Evolutionary conservation across 1,140 invertebrate genomes (phyloP).

Genomic region (Lepidurus arcticus): DNA sequence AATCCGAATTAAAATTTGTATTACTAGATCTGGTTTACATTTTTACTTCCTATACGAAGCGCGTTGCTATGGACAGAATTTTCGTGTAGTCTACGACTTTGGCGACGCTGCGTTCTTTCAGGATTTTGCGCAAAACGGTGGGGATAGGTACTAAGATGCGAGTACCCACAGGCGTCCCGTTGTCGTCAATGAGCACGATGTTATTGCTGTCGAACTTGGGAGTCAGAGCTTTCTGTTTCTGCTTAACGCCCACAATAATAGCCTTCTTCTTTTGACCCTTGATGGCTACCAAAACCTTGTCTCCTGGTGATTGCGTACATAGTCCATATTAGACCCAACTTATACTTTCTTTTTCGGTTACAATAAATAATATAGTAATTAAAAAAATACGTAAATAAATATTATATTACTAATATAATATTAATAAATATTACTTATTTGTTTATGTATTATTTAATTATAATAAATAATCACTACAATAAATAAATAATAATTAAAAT

Average conservation of each 20-base stretch:
- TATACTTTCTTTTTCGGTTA: neutral
- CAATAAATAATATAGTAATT: neutral
- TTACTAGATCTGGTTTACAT: neutral
- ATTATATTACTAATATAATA: neutral
- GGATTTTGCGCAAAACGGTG: constrained; percentile 75
- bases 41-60: constrained; percentile 67
- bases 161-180: constrained; percentile 85
- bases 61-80: constrained; percentile 82
- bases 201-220: constrained; percentile 97
- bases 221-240: constrained; percentile 71
- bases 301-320: constrained; percentile 54
- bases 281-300: constrained; percentile 89
- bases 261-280: constrained; percentile 95
- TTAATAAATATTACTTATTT: too few relatives aligned
- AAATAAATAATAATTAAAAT: neutral
- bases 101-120: constrained; percentile 70
- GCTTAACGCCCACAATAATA: constrained; percentile 86
- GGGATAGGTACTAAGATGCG: constrained; percentile 93
- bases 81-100: constrained; percentile 94
- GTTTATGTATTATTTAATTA: too few relatives aligned
- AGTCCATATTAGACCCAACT: neutral
- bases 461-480: too few relatives aligned
- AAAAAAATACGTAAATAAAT: neutral
- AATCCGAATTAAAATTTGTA: constrained; percentile 20
- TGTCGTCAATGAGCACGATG: constrained; percentile 91